Evolutionary conservation across 1,140 invertebrate species (phyloP), one percentile per base, ranked within the genome.

Genomic region (Mylabris phalerata): DNA sequence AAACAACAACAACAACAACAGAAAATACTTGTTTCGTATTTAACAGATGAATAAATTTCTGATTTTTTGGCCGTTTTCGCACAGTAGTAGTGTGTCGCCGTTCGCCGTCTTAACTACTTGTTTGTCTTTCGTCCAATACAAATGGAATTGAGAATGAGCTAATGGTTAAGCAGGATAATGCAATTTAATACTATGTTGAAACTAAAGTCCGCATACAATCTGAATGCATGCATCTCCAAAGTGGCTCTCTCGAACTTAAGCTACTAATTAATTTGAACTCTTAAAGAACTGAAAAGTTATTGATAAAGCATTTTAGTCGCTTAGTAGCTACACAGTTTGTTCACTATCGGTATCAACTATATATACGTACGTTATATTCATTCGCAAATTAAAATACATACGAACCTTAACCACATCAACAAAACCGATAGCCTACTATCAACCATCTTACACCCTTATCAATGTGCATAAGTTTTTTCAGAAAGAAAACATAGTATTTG

Each of bases 261-360:
- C 51, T 54, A 54, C 51, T 54, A 54, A 54, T 54, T 54, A 54
- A 54, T 54, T 54, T 54, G 51, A 54, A 54, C 51, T 54, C 51
- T 54, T 54, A 46, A 54, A 45, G 51, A 54, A 46, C 51, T 54
- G 32, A 54, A 45, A 54, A 54, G 25, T 45, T 45, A 54, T 54
- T 54, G 51, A 54, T 54, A 54, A 54, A 54, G 32, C 4, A 32
- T 32, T 32, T 32, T 32, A 32, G 32, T 32, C 51, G 42, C 50
- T 52, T 52, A 52, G 51, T 45, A 32, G 51, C 10, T 25, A 32
- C 32, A 32, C 4, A 32, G 32, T 32, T 32, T 32, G 7, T 32
- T 32, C 32, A 32, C 32, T 32, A 32, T 32, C 32, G 32, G 1
- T 32, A 32, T 32, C 32, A 32, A 32, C 32, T 7, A 32, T 4